A percentile compares a stretch with the other conserved stretches of the same genome.
These are phyloP conservation scores for Diachrysia chrysitis DNA, from an alignment of 2,888 invertebrate genomes.

Conservation along the genomic window DNA sequence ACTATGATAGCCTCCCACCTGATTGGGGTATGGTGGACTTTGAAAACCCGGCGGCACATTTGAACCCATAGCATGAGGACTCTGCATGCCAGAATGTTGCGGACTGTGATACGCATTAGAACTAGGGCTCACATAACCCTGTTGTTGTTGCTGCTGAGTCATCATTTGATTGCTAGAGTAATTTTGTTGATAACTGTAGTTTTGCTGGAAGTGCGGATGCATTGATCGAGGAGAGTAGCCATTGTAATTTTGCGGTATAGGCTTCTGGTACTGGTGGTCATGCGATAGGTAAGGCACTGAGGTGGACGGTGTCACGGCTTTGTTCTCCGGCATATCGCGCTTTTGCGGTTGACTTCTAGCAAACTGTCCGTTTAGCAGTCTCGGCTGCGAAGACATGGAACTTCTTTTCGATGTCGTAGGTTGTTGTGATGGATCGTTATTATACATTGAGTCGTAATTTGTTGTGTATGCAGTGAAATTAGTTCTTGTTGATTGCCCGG, in stretches of 20 bases:
- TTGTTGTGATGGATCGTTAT: slow-evolving; percentile 79
- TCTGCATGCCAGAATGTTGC: slow-evolving; percentile 82
- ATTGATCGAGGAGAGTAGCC: slow-evolving; percentile 81
- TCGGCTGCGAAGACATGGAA: slow-evolving; percentile 78
- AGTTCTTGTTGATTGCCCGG: slow-evolving; percentile 84
- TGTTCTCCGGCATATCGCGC: slow-evolving; percentile 75
- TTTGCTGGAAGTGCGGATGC: slow-evolving; percentile 80
- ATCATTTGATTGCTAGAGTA: slow-evolving; percentile 80
- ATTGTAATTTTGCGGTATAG: slow-evolving; percentile 74
- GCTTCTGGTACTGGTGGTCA: slow-evolving; percentile 86
- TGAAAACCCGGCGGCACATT: slow-evolving; percentile 81
- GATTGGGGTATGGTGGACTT: slow-evolving; percentile 82
- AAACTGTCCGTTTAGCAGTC: slow-evolving; percentile 81
- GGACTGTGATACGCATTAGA: slow-evolving; percentile 82
- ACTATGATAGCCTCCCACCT: slow-evolving; percentile 78
- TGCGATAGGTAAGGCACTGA: slow-evolving; percentile 81
- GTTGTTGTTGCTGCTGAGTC: slow-evolving; percentile 73
- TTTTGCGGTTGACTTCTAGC: slow-evolving; percentile 74
- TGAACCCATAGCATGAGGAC: slow-evolving; percentile 79
- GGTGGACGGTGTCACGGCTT: slow-evolving; percentile 65
- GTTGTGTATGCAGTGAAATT: slow-evolving; percentile 85
- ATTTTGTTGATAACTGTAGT: slow-evolving; percentile 80
- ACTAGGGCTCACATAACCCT: slow-evolving; percentile 78
- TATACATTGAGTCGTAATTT: slow-evolving; percentile 85
- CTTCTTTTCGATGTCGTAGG: slow-evolving; percentile 79